Percentiles rank a stretch among this genome's conserved stretches.
Evolutionary conservation across 2,888 invertebrate species (phyloP).

Genomic region (Idaea straminata): DNA sequence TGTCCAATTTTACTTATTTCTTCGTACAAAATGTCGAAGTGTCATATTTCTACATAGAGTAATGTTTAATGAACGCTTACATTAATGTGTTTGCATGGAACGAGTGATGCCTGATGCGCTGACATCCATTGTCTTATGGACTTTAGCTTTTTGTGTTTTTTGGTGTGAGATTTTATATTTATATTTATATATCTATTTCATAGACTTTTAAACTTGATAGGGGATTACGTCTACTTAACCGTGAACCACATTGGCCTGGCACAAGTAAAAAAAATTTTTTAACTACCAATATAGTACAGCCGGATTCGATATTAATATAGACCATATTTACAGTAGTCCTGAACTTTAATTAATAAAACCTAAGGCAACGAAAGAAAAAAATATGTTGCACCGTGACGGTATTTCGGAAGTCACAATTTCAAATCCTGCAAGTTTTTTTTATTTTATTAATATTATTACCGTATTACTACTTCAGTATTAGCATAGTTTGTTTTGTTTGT

Average conservation of each 20-base stretch:
- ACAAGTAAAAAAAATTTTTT: neutral
- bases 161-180: constrained; percentile 10
- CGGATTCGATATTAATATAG: neutral
- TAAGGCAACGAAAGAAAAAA: neutral
- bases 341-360: neutral
- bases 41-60: neutral
- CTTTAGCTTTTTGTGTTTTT: constrained; percentile 38
- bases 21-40: neutral
- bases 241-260: neutral
- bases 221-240: neutral
- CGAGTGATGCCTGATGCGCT: constrained; percentile 29
- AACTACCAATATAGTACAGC: neutral
- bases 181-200: constrained; percentile 3
- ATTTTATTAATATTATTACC: neutral
- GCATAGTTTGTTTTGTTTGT: constrained; percentile 47
- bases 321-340: neutral
- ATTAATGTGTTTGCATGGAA: constrained; percentile 20
- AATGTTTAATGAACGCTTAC: constrained; percentile 17
- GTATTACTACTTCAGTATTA: constrained; percentile 8
- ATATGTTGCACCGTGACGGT: too few species aligned
- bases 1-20: constrained; percentile 5
- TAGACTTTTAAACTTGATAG: neutral
- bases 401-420: too few species aligned
- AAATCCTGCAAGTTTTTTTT: neutral
- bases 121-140: constrained; percentile 73